Evolutionary conservation across 2,797 vertebrate species (phyloP).

Genomic region (Hybognathus amarus): DNA sequence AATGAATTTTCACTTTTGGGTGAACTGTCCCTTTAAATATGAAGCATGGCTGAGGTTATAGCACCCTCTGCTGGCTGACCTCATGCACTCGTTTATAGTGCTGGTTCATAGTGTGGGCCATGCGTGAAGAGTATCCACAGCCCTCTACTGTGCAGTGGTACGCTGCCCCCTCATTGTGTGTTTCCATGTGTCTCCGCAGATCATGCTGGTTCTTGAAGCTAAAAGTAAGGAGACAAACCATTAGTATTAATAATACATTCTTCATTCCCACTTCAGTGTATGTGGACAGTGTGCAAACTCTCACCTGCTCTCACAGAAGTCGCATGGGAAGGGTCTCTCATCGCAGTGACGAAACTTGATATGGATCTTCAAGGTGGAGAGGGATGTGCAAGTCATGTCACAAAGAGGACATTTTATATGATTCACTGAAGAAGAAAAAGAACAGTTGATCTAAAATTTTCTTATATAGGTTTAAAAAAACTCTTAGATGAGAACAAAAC

Average conservation of each 20-base stretch:
- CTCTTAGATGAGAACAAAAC: neutral
- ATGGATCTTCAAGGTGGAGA: conserved; percentile 79
- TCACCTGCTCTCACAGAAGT: conserved; percentile 80
- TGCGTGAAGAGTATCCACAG: conserved; percentile 77
- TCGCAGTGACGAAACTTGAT: conserved; percentile 79
- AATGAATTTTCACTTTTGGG: neutral
- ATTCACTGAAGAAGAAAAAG: conserved; percentile 63
- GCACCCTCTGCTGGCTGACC: conserved; percentile 64
- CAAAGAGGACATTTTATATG: conserved; percentile 76
- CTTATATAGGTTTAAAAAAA: neutral
- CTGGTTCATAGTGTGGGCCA: conserved; percentile 72
- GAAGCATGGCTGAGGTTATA: neutral
- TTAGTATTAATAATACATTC: neutral
- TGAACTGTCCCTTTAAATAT: neutral
- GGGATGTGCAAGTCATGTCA: conserved; percentile 76
- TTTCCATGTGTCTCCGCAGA: conserved; percentile 81
- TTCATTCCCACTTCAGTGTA: neutral
- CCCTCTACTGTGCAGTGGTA: conserved; percentile 80
- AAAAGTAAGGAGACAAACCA: conserved; percentile 5
- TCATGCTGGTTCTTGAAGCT: conserved; percentile 82
- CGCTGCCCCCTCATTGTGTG: conserved; percentile 78
- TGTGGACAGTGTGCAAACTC: neutral
- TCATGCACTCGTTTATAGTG: conserved; percentile 77
- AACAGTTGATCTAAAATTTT: neutral
- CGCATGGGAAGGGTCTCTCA: conserved; percentile 77